Percentiles rank a stretch among this genome's conserved stretches.
phyloP scores from a whole-genome alignment of 2,797 vertebrate species.

The Tauraco hartlaubi region DNA sequence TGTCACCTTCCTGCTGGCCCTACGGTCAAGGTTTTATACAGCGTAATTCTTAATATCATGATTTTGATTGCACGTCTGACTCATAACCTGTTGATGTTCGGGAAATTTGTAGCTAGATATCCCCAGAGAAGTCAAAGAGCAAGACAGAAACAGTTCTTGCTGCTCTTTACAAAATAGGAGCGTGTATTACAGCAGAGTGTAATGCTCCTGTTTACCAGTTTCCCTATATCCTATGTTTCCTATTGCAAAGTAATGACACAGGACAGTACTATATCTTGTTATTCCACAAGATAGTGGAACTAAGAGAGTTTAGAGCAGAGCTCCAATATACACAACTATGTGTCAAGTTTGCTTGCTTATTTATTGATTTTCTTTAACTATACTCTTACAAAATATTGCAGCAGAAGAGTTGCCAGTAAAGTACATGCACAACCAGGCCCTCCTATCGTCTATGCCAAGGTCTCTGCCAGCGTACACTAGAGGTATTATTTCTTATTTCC shows the following conservation, averaged over 20 bases:
- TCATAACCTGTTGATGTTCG: not conserved
- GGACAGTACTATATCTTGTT: not conserved
- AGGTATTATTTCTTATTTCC: not conserved
- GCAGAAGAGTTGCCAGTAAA: not conserved
- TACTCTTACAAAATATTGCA: not conserved
- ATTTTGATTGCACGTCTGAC: not conserved
- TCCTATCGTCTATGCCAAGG: not conserved
- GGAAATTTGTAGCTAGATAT: not conserved
- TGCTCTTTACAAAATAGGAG: not conserved
- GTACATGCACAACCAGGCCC: rapidly evolving
- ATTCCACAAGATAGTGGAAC: not conserved
- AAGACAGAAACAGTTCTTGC: not conserved
- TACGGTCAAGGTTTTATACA: not conserved
- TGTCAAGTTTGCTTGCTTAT: not conserved
- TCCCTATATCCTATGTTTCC: not conserved
- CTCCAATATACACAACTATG: not conserved
- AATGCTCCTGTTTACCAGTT: not conserved
- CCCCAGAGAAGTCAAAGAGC: not conserved
- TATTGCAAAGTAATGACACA: not conserved
- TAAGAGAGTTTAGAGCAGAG: not conserved
- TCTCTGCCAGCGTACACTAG: not conserved
- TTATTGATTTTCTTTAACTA: not conserved
- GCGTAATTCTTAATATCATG: not conserved
- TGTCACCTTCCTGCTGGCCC: not conserved
- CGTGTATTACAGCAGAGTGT: not conserved